A percentile compares a stretch with the other conserved stretches of the same genome.
Conservation (phyloP, 1,140 invertebrate species). For the Mizuhopecten yessoensis region DNA sequence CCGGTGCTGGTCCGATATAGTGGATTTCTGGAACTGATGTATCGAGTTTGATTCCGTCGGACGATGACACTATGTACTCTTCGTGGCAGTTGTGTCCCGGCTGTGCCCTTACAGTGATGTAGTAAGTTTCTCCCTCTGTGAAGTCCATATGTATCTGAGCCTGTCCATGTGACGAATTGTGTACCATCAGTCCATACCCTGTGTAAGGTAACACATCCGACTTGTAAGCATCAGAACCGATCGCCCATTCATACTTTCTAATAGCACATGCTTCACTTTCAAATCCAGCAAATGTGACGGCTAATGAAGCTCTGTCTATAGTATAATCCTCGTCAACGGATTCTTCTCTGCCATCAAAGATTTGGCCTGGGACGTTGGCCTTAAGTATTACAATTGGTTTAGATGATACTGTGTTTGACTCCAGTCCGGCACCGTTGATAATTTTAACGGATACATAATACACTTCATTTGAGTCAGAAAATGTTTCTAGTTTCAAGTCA, state of each 20-base stretch:
- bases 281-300: constrained; percentile 70
- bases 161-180: constrained; percentile 59
- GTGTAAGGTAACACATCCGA: constrained; percentile 66
- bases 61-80: constrained; percentile 68
- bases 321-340: constrained; percentile 63
- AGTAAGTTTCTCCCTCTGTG: constrained; percentile 65
- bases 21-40: constrained; percentile 55
- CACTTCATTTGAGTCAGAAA: neutral
- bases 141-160: constrained; percentile 64
- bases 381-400: constrained; percentile 63
- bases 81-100: constrained; percentile 68
- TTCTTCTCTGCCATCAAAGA: constrained; percentile 65
- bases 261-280: constrained; percentile 69
- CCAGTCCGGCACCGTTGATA: constrained; percentile 66
- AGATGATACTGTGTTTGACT: constrained; percentile 47
- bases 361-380: constrained; percentile 65
- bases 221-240: constrained; percentile 64
- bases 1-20: constrained; percentile 28
- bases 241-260: constrained; percentile 68
- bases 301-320: constrained; percentile 64
- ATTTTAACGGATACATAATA: constrained; percentile 58
- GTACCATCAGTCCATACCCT: constrained; percentile 65
- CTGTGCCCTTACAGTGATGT: constrained; percentile 63
- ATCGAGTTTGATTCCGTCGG: constrained; percentile 66
- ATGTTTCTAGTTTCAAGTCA: constrained; percentile 46